Conservation (phyloP, 2,113 vertebrate genomes). For the Tauraco erythrolophus region DNA sequence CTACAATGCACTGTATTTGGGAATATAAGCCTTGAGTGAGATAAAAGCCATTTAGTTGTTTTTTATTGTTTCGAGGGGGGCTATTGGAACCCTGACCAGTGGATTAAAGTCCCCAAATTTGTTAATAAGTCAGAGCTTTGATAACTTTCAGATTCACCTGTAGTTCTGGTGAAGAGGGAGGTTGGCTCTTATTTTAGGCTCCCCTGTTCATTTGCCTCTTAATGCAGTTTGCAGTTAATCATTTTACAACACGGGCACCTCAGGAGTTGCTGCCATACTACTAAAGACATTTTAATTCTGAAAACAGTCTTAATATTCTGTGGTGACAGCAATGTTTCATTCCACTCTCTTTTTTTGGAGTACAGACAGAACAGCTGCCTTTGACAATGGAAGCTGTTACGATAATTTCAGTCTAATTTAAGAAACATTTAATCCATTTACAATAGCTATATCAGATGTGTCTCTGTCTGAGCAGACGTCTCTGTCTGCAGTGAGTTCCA, state of each 20-base stretch:
- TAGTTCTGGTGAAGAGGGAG: neutral
- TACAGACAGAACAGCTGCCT: constrained; percentile 38
- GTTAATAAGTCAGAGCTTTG: neutral
- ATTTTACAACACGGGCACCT: neutral
- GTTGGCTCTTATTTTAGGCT: neutral
- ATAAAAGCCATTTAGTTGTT: neutral
- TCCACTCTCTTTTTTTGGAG: neutral
- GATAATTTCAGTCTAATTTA: constrained; percentile 33
- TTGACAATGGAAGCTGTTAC: constrained; percentile 28
- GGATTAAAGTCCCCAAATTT: neutral
- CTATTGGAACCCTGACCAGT: neutral
- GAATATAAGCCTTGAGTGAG: neutral
- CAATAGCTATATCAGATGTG: neutral
- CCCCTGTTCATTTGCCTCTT: neutral
- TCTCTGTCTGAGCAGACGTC: neutral
- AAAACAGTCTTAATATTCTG: neutral
- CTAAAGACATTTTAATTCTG: neutral
- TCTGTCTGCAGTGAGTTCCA: neutral
- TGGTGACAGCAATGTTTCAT: neutral
- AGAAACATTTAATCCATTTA: constrained; percentile 15
- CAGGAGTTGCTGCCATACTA: neutral
- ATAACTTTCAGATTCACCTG: neutral
- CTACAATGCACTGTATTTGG: neutral
- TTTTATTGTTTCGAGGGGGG: neutral
- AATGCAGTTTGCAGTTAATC: neutral